phyloP scores from a whole-genome alignment of 2,113 vertebrate genomes.

The Lethenteron camtschaticum region DNA sequence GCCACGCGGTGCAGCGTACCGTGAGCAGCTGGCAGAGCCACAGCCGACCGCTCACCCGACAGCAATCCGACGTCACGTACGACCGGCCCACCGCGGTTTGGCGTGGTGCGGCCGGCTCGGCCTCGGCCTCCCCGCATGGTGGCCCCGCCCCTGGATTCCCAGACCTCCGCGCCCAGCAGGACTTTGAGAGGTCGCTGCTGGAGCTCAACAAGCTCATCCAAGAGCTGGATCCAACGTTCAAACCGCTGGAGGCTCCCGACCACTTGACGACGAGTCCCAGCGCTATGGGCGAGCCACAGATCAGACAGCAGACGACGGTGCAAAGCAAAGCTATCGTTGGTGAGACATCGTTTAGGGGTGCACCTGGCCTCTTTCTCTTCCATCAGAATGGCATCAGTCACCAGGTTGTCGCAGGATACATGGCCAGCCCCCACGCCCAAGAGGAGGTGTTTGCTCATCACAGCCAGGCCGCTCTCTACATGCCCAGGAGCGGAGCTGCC shows the following conservation, averaged over 20 bases:
- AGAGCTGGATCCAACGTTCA: background rate
- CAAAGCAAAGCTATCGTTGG: no score
- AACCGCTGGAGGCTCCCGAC: background rate
- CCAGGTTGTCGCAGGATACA: no score
- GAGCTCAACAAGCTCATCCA: background rate
- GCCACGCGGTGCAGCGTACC: constrained; percentile 76
- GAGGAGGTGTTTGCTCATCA: no score
- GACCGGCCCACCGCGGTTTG: background rate
- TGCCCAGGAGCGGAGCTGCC: no score
- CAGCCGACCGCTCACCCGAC: constrained; percentile 15
- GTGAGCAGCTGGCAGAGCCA: constrained; percentile 78
- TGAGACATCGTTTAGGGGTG: no score
- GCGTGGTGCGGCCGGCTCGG: background rate
- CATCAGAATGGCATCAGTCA: no score
- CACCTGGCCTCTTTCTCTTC: no score
- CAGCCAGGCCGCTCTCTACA: no score
- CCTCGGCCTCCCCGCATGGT: background rate
- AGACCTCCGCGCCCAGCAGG: background rate
- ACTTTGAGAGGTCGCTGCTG: constrained; percentile 2
- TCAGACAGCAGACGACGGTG: no score
- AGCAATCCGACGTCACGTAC: background rate
- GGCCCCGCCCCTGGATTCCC: background rate
- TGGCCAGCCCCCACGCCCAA: no score
- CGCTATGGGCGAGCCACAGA: no score
- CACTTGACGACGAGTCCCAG: no score